These are phyloP conservation scores for Eulemur albifrons DNA, from an alignment of 2,797 vertebrate genomes.

Conservation along the genomic window DNA sequence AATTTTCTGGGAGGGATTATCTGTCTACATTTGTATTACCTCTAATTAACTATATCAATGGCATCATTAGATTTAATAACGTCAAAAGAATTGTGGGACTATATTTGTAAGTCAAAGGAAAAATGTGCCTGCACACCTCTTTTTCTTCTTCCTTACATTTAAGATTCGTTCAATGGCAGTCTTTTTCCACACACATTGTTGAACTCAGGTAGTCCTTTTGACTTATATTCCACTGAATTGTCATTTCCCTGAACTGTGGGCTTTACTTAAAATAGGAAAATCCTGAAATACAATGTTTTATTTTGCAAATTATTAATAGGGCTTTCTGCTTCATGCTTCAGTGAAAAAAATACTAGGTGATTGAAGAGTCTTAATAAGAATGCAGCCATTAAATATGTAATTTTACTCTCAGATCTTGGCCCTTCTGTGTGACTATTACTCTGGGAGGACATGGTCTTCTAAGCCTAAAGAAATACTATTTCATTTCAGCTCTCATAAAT, in stretches of 20 bases:
- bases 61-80: not conserved
- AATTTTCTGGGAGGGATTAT: not conserved
- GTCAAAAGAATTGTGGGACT: not conserved
- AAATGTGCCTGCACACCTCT: too few species aligned
- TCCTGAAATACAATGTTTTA: not conserved
- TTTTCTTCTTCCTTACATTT: not conserved
- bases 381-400: not conserved
- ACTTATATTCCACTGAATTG: not conserved
- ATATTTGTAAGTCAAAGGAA: not conserved
- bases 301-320: not conserved
- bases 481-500: not conserved
- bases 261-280: not conserved
- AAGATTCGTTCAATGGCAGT: not conserved
- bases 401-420: not conserved
- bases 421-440: not conserved
- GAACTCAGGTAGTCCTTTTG: not conserved
- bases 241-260: not conserved
- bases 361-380: not conserved
- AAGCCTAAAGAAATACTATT: not conserved
- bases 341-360: not conserved
- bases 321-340: not conserved
- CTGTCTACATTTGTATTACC: not conserved
- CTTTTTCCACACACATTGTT: not conserved
- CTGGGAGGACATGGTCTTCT: not conserved
- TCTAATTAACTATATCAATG: not conserved